Evolutionary conservation across 2,113 vertebrate genomes (phyloP).

Genomic region (Phalacrocorax brasilianus): DNA sequence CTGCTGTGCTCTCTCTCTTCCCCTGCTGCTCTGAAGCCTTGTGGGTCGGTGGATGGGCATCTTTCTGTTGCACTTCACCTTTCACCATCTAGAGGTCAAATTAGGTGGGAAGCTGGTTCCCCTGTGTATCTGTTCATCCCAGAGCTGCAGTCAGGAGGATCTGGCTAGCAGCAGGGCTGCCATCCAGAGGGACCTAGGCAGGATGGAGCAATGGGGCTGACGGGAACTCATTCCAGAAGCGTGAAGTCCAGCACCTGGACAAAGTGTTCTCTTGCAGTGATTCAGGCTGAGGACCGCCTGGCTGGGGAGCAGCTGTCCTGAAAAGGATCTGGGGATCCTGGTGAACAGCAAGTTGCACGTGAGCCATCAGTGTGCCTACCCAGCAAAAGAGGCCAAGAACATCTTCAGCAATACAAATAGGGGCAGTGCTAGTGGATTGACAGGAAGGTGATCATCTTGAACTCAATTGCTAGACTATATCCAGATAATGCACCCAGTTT

Average conservation of each 20-base stretch:
- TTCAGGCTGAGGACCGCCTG: neutral
- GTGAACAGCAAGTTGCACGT: neutral
- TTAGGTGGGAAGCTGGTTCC: neutral
- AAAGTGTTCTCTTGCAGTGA: fast-evolving
- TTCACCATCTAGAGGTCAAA: neutral
- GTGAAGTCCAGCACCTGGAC: neutral
- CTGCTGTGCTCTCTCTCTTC: neutral
- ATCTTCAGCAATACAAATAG: neutral
- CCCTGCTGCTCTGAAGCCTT: neutral
- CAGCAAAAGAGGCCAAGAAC: neutral
- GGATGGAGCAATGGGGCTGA: neutral
- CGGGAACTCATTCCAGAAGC: neutral
- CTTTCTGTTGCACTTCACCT: neutral
- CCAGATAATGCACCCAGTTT: neutral
- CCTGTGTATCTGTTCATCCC: neutral
- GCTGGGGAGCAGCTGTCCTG: neutral
- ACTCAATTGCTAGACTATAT: neutral
- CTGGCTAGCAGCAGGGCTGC: neutral
- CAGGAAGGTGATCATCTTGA: neutral
- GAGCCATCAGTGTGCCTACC: neutral
- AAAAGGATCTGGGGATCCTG: neutral
- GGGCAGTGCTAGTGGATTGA: neutral
- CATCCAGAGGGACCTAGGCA: neutral
- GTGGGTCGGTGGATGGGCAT: fast-evolving
- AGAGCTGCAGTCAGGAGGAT: neutral